Conservation (phyloP, 2,113 vertebrate species). For the Isichthys henryi region DNA sequence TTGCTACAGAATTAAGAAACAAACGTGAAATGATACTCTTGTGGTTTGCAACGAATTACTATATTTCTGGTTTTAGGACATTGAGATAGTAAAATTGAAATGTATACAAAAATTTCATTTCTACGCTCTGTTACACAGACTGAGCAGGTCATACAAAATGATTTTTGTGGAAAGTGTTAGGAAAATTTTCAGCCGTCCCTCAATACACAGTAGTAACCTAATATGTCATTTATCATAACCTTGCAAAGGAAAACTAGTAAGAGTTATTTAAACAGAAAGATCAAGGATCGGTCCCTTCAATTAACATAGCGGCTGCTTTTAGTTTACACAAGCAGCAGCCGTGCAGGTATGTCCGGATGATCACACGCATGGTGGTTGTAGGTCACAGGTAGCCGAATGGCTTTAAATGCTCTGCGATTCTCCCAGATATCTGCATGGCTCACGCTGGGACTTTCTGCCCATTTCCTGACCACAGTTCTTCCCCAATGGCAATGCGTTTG, state of each 20-base stretch:
- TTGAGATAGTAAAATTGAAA: neutral
- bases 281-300: neutral
- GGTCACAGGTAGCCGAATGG: neutral
- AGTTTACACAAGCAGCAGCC: neutral
- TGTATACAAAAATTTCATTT: neutral
- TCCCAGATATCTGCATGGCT: neutral
- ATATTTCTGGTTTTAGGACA: neutral
- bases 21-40: neutral
- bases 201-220: neutral
- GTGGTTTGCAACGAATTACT: neutral
- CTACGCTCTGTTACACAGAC: neutral
- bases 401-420: neutral
- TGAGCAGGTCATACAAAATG: neutral
- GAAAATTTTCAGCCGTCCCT: neutral
- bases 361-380: neutral
- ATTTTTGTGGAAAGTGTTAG: neutral
- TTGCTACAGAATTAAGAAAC: neutral
- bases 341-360: neutral
- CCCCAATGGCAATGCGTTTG: conserved; percentile 96
- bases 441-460: neutral
- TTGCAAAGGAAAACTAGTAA: neutral
- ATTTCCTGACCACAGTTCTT: conserved; percentile 69
- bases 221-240: neutral
- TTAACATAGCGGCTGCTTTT: neutral
- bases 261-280: neutral